Base-by-base conservation (phyloP, 1,140 invertebrate genomes). In the Musca vetustissima region DNA sequence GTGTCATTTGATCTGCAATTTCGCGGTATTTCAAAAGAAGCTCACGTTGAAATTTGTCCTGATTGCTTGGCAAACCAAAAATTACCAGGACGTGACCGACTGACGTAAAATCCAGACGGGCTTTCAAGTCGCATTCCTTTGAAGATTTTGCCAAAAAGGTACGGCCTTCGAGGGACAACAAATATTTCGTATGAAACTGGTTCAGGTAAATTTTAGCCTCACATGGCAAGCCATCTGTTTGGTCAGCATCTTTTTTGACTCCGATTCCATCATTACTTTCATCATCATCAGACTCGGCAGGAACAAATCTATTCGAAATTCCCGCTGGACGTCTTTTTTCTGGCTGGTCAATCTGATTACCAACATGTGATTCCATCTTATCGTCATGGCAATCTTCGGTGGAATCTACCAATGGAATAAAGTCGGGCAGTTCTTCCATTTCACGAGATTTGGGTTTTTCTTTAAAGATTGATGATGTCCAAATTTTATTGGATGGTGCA, bases 201-300 rank as follows among this genome's bases (percentile, higher is more conserved):
- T 82, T 81, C 65, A 86, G 71, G 53, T 85, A 82, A 47, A 87
- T 84, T 25, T 84, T 82, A 0, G 84, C 84, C 48, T 80, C 76
- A 19, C 73, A 72, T 0, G 79, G 73, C 1, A 74, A 11, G 65
- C 79, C 75, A 0, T 66, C 65, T 32, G 7, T n/a, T n/a, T 4
- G 6, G 11, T n/a, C n/a, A 14, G 9, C 11, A 14, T 6, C 14
- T 53, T 7, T 43, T 43, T 43, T 13, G 11, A 13, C 36, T 11
- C 11, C 36, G 13, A 43, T 13, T 21, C 1, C 24, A 4, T 69
- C 25, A 32, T 25, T 25, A 21, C 67, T 49, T 24, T 71, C 70
- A 59, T 71, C 70, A 59, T 68, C 67, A 49, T 71, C 67, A 4
- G 67, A 43, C 14, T 66, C 47, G 4, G 52, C 32, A 55, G 67